Conservation (phyloP, 2,113 vertebrate genomes). For the Xiphophorus hellerii region DNA sequence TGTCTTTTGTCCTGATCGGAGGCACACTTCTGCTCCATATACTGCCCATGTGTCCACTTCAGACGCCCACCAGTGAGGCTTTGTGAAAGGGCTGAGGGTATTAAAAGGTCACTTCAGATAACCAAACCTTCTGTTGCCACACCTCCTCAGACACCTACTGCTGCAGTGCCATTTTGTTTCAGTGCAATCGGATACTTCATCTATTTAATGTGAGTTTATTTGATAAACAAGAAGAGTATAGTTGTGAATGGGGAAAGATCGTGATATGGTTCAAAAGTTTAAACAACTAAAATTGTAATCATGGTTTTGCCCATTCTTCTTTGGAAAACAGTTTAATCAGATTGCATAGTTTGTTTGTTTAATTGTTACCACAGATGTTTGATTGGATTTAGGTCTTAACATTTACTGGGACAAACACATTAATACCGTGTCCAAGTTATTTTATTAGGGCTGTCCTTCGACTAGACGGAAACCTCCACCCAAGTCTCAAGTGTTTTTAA, state of each 20-base stretch:
- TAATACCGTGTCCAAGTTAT: not conserved
- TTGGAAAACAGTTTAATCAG: not conserved
- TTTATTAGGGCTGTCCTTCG: not conserved
- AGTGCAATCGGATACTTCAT: not conserved
- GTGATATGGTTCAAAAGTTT: not conserved
- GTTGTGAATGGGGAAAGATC: not conserved
- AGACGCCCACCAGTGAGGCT: conserved; percentile 33
- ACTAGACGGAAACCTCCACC: not conserved
- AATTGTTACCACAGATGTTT: not conserved
- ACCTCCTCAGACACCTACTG: conserved; percentile 58
- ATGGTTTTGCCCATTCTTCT: not conserved
- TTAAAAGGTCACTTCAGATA: conserved; percentile 79
- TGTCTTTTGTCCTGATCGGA: conserved; percentile 57
- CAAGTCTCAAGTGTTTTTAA: not conserved
- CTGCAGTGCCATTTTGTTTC: not conserved
- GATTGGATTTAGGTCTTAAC: not conserved
- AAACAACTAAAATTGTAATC: not conserved
- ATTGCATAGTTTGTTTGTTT: not conserved
- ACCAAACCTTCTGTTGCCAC: conserved; percentile 73
- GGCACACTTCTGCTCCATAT: conserved; percentile 66
- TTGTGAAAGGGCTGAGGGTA: conserved; percentile 53
- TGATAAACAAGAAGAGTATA: not conserved
- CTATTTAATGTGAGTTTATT: not conserved
- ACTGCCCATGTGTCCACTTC: conserved; percentile 64
- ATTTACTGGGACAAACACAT: not conserved